phyloP scores from a whole-genome alignment of 1,140 invertebrate species.

The Nasonia giraulti region DNA sequence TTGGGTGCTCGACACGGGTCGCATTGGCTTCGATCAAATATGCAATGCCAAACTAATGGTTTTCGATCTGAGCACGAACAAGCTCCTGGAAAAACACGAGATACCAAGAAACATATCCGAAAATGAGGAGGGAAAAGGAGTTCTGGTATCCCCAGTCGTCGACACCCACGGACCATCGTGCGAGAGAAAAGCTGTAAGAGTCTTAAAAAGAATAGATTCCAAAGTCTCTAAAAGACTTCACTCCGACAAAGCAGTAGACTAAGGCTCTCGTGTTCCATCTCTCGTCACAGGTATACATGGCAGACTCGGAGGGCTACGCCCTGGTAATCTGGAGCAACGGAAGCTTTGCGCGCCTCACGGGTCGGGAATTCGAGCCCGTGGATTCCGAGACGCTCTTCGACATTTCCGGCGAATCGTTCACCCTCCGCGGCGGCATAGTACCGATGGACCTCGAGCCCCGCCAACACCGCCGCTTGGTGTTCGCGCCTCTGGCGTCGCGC shows the following conservation, averaged over 20 bases:
- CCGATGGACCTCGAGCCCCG: neutral
- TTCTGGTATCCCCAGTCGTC: constrained; percentile 14
- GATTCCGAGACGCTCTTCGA: neutral
- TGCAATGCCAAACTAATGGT: constrained; percentile 13
- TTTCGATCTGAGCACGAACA: neutral
- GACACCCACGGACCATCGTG: neutral
- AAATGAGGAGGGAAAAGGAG: neutral
- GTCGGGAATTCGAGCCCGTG: neutral
- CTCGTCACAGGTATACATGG: constrained; percentile 6
- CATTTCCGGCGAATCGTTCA: constrained; percentile 23
- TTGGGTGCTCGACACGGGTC: constrained; percentile 24
- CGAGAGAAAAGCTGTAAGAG: neutral
- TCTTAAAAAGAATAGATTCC: neutral
- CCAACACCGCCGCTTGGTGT: neutral
- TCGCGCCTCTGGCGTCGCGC: constrained; percentile 4
- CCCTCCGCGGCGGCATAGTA: neutral
- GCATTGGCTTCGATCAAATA: neutral
- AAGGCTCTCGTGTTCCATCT: too few relatives aligned
- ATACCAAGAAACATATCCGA: constrained; percentile 12
- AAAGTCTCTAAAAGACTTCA: too few relatives aligned
- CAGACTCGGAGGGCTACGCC: constrained; percentile 16
- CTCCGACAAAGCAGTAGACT: too few relatives aligned
- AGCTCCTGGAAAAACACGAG: neutral
- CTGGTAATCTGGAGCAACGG: neutral
- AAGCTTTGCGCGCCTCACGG: neutral